A percentile compares a stretch with the other conserved stretches of the same genome.
Evolutionary conservation across 2,888 invertebrate species (phyloP).

Genomic region (Chrysotoxum bicinctum): DNA sequence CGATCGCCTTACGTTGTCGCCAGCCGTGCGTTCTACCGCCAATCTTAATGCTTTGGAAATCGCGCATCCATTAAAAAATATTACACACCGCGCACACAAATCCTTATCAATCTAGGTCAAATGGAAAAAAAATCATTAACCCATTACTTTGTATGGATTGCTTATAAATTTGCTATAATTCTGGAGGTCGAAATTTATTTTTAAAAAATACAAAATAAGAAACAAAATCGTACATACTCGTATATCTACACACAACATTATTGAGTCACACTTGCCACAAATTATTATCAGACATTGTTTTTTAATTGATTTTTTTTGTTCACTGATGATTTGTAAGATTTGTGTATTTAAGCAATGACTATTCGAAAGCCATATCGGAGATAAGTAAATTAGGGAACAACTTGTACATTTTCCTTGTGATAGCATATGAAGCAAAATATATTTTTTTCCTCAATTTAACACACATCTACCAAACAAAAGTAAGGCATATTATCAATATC

Average conservation of each 20-base stretch:
- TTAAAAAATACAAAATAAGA: constrained; percentile 16
- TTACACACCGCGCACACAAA: constrained; percentile 46
- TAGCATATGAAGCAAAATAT: no score
- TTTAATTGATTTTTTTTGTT: constrained; percentile 9
- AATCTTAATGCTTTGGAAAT: constrained; percentile 44
- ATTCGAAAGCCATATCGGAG: no score
- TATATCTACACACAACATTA: not conserved
- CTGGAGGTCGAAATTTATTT: constrained; percentile 29
- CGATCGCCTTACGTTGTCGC: not conserved
- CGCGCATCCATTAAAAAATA: constrained; percentile 57
- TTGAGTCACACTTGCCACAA: constrained; percentile 33
- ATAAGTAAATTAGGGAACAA: not conserved
- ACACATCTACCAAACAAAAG: no score
- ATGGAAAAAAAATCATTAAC: constrained; percentile 45
- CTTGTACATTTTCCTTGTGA: not conserved
- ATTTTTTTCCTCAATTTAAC: no score
- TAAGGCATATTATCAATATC: no score
- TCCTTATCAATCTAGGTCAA: constrained; percentile 69
- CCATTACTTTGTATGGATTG: constrained; percentile 43
- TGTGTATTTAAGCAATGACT: not conserved
- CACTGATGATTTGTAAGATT: constrained; percentile 1
- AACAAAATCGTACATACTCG: not conserved
- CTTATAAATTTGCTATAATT: constrained; percentile 48
- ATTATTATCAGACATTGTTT: constrained; percentile 33
- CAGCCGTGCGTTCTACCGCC: not conserved